Percentiles rank a stretch among this genome's conserved stretches.
Conservation (phyloP, 2,797 vertebrate genomes). For the Oryzias sinensis region DNA sequence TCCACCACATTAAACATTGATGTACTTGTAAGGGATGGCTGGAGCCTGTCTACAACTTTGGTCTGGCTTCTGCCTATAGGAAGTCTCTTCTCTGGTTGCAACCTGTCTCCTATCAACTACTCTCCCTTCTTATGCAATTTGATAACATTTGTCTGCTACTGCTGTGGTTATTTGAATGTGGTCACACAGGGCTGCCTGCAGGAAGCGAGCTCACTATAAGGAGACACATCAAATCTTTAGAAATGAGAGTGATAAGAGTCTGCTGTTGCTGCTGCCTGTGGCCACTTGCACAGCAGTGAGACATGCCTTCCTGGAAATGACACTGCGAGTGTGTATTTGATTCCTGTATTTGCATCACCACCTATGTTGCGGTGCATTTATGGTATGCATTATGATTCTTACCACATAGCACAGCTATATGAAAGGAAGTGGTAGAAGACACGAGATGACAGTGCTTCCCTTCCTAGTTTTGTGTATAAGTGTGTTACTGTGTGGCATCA, state of each 20-base stretch:
- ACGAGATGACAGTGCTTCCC: constrained; percentile 55
- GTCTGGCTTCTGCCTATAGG: constrained; percentile 58
- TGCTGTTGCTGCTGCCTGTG: constrained; percentile 61
- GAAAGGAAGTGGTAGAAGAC: constrained; percentile 77
- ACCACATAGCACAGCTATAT: constrained; percentile 65
- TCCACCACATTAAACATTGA: constrained; percentile 84
- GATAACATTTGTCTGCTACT: constrained; percentile 32
- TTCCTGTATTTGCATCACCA: constrained; percentile 63
- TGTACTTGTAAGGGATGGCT: constrained; percentile 68
- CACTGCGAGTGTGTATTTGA: constrained; percentile 59
- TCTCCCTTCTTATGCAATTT: constrained; percentile 21
- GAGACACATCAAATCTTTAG: constrained; percentile 58
- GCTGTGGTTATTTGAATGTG: constrained; percentile 52
- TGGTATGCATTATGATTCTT: constrained; percentile 70
- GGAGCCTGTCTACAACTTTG: constrained; percentile 75
- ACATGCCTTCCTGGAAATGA: constrained; percentile 80
- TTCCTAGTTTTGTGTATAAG: constrained; percentile 51
- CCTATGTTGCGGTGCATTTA: constrained; percentile 64
- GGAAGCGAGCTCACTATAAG: constrained; percentile 35
- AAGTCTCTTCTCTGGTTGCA: constrained; percentile 50
- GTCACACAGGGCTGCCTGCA: constrained; percentile 44
- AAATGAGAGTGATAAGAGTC: constrained; percentile 69
- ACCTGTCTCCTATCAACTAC: constrained; percentile 49
- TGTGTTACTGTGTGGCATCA: constrained; percentile 33
- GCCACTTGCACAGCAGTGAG: constrained; percentile 67